A percentile compares a stretch with the other conserved stretches of the same genome.
Conservation (phyloP, 2,113 vertebrate species). For the Stegostoma tigrinum region DNA sequence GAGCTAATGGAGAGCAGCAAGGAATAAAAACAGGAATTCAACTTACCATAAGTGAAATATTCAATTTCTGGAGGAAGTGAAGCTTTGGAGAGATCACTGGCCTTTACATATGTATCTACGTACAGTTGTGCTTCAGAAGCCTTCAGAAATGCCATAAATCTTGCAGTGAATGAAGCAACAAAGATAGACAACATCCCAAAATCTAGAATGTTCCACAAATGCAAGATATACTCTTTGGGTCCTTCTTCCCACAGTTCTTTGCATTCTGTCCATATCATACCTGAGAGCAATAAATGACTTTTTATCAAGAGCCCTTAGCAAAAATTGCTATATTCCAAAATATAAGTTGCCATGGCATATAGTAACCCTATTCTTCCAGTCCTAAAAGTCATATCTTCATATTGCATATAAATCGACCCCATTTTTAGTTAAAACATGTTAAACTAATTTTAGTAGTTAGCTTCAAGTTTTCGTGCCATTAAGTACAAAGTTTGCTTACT, state of each 20-base stretch:
- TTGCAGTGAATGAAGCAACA: constrained; percentile 84
- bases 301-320: background rate
- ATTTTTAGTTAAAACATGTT: background rate
- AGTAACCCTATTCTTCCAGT: no score
- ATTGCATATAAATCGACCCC: background rate
- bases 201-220: constrained; percentile 92
- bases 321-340: background rate
- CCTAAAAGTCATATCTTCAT: no score
- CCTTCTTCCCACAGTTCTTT: constrained; percentile 96
- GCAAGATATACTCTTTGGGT: constrained; percentile 81
- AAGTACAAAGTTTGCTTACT: background rate
- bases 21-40: background rate
- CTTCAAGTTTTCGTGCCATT: background rate
- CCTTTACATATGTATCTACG: constrained; percentile 77
- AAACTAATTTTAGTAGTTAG: background rate
- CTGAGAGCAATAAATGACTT: constrained; percentile 47
- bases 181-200: constrained; percentile 97
- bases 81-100: constrained; percentile 73
- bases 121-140: constrained; percentile 87
- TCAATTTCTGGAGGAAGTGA: constrained; percentile 85
- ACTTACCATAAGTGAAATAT: constrained; percentile 88
- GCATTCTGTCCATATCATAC: constrained; percentile 97
- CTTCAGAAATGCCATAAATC: constrained; percentile 94
- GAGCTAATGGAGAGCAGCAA: background rate
- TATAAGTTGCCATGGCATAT: background rate